Conservation (phyloP, 2,888 invertebrate species). For the Cataglyphis cursor region DNA sequence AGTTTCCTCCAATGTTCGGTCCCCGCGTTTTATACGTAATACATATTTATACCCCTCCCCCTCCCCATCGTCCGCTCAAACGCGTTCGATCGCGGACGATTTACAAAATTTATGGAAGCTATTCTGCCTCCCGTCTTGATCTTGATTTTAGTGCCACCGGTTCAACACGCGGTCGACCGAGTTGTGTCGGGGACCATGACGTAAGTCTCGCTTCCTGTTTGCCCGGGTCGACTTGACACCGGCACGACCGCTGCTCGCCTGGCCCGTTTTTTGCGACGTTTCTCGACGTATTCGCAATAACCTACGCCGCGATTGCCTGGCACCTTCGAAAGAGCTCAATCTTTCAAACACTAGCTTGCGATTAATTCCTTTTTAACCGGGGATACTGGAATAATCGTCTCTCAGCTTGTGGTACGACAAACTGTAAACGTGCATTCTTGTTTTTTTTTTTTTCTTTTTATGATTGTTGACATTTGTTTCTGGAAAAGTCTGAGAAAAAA, state of each 20-base stretch:
- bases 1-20: neutral
- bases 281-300: constrained; percentile 59
- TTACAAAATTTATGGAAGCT: constrained; percentile 49
- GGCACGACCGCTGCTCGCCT: constrained; percentile 59
- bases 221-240: constrained; percentile 68
- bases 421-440: neutral
- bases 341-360: neutral
- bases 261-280: constrained; percentile 60
- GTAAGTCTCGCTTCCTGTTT: constrained; percentile 77
- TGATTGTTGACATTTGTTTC: neutral
- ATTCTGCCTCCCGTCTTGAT: constrained; percentile 29
- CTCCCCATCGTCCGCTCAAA: neutral
- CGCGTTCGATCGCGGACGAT: constrained; percentile 7
- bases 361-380: neutral
- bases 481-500: neutral
- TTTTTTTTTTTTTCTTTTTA: neutral
- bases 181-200: constrained; percentile 66
- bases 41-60: neutral
- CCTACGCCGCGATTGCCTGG: constrained; percentile 6
- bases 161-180: constrained; percentile 47
- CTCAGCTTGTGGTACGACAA: neutral
- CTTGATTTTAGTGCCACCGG: constrained; percentile 44
- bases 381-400: neutral
- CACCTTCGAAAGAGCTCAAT: constrained; percentile 23
- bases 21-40: neutral